Evolutionary conservation across 2,888 invertebrate species (phyloP).

Genomic region (Drepanosiphum platanoidis): DNA sequence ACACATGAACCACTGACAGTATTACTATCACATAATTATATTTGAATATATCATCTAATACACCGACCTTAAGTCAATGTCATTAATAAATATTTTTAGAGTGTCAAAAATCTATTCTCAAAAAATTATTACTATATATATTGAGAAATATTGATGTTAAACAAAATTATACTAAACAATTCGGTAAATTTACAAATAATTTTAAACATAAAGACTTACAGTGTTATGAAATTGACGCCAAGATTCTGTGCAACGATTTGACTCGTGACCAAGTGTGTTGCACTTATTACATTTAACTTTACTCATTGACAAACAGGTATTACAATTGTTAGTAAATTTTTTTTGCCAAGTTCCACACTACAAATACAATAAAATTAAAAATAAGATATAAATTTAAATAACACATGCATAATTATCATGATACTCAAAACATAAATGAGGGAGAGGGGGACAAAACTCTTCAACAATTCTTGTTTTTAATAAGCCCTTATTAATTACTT

Average conservation of each 20-base stretch:
- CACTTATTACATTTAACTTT: constrained; percentile 38
- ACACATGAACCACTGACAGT: no score
- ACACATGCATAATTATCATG: neutral
- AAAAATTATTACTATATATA: no score
- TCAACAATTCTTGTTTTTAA: no score
- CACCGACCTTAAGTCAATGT: no score
- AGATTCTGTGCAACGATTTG: constrained; percentile 49
- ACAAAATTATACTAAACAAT: neutral
- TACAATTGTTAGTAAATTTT: constrained; percentile 43
- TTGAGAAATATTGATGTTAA: neutral
- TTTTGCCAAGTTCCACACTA: constrained; percentile 50
- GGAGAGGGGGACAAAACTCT: no score
- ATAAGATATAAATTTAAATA: neutral
- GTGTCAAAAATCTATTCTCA: no score
- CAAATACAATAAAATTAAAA: neutral
- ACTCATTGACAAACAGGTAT: constrained; percentile 45
- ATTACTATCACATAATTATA: no score
- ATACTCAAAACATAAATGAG: no score
- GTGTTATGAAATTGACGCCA: constrained; percentile 57
- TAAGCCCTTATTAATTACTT: no score
- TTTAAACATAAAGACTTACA: constrained; percentile 28
- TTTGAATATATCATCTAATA: no score
- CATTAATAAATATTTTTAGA: no score
- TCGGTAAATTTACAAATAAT: neutral
- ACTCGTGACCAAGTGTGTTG: constrained; percentile 45